Base-by-base conservation (phyloP, 2,888 invertebrate species). In the Scelioninae gen. 2 region DNA sequence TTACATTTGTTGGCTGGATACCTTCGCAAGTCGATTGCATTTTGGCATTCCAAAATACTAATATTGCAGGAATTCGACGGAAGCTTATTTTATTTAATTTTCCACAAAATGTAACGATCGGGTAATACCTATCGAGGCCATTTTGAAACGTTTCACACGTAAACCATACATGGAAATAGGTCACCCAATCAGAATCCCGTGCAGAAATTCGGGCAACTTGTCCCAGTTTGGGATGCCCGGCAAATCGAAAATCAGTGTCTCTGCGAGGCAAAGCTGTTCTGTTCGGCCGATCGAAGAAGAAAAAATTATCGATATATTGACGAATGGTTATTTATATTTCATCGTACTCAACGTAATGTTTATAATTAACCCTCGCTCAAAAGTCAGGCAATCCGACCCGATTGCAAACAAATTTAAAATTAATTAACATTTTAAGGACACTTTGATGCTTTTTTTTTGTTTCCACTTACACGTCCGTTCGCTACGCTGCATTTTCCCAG, bases 171-270 rank as follows among this genome's bases (percentile, higher is more conserved):
- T 4, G 48, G 15, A 68, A 68, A 58, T 68, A 60, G 68, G 68
- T 60, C 68, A 60, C 37, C 68, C 58, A 68, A 68, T 68, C 52
- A 53, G 68, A 68, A 39, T 25, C 35, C 43, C 22, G 52, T 39
- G 37, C 48, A 15, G 31, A 48, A 45, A 60, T 45, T 58, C 11
- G 15, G 45, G 28, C 39, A 11, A n/a, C 33, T 13, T 53, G 43
- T 15, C 67, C 67, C 33, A 41, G 31, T 67, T 50, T 13, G 13
- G 48, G 7, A 19, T 28, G 43, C 31, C 15, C 25, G 18, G 22
- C n/a, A 18, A 33, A 25, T 25, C 19, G 22, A 55, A 33, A 22
- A 48, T 19, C 31, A 57, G 39, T 48, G 45, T 10, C 13, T 13
- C 25, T 5, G 1, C 13, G 7, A 11, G 35, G 0, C 11, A 50